Evolutionary conservation across 1,140 invertebrate species (phyloP).

Genomic region (Temnothorax longispinosus): DNA sequence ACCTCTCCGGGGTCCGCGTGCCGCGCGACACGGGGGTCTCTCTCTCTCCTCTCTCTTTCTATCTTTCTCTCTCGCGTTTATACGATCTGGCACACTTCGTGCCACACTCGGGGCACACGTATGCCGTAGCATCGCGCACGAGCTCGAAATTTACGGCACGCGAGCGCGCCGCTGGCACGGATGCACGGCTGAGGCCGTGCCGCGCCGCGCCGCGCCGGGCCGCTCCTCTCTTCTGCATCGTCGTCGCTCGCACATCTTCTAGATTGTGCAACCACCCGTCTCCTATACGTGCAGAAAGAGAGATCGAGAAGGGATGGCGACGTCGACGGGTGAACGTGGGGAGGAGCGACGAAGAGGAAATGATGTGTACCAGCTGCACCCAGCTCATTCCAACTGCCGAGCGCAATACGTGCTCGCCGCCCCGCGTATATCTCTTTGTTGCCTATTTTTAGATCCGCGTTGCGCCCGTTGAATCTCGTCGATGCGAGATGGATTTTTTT

Average conservation of each 20-base stretch:
- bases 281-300: slow-evolving; percentile 47
- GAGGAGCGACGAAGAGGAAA: slow-evolving; percentile 64
- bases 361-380: slow-evolving; percentile 79
- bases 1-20: slow-evolving; percentile 44
- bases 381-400: slow-evolving; percentile 73
- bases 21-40: slow-evolving; percentile 52
- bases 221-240: slow-evolving; percentile 64
- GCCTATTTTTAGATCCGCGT: slow-evolving; percentile 42
- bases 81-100: slow-evolving; percentile 79
- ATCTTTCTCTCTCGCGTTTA: slow-evolving; percentile 36
- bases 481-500: neutral
- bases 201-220: slow-evolving; percentile 47
- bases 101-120: slow-evolving; percentile 82
- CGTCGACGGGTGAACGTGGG: neutral
- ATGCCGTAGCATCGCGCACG: slow-evolving; percentile 81
- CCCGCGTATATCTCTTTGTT: slow-evolving; percentile 46
- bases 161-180: slow-evolving; percentile 78
- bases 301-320: slow-evolving; percentile 49
- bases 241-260: slow-evolving; percentile 72
- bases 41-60: slow-evolving; percentile 64
- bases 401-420: slow-evolving; percentile 65
- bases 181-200: slow-evolving; percentile 68
- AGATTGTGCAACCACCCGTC: slow-evolving; percentile 68
- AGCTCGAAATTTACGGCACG: slow-evolving; percentile 85
- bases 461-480: neutral